These are phyloP conservation scores for Phymorhynchus buccinoides DNA, from an alignment of 1,140 invertebrate genomes.

Conservation along the genomic window DNA sequence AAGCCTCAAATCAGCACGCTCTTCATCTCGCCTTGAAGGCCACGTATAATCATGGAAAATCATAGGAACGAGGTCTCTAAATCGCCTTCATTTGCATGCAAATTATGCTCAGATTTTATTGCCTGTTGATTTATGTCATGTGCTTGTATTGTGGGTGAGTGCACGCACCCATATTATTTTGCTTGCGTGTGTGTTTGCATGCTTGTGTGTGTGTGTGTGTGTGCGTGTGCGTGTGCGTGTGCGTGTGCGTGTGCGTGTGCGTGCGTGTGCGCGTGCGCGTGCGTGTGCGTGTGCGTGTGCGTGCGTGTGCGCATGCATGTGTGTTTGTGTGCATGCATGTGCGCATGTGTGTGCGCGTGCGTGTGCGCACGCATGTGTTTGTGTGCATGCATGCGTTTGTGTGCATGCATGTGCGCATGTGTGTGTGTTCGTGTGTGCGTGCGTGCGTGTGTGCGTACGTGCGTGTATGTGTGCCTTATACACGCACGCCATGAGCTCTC, in stretches of 20 bases:
- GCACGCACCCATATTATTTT: background rate
- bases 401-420: background rate
- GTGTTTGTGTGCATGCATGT: background rate
- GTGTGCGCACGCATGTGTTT: background rate
- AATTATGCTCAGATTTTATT: too few relatives aligned
- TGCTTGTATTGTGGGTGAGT: background rate
- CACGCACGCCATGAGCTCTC: too few relatives aligned
- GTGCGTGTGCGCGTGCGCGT: background rate
- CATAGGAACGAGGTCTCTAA: too few relatives aligned
- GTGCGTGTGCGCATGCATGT: background rate
- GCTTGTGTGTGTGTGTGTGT: background rate
- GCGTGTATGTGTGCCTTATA: slow-evolving; percentile 3
- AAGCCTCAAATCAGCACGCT: too few relatives aligned
- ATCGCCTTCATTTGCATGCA: too few relatives aligned
- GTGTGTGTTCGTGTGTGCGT: background rate
- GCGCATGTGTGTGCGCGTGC: background rate
- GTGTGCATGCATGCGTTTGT: background rate
- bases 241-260: background rate
- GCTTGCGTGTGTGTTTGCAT: background rate
- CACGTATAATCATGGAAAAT: too few relatives aligned
- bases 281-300: too few relatives aligned
- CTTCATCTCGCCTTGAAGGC: too few relatives aligned
- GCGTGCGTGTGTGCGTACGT: background rate
- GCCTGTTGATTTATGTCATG: too few relatives aligned
- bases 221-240: background rate